Base-by-base conservation (phyloP, 2,113 vertebrate species). In the Rhinolophus sinicus region DNA sequence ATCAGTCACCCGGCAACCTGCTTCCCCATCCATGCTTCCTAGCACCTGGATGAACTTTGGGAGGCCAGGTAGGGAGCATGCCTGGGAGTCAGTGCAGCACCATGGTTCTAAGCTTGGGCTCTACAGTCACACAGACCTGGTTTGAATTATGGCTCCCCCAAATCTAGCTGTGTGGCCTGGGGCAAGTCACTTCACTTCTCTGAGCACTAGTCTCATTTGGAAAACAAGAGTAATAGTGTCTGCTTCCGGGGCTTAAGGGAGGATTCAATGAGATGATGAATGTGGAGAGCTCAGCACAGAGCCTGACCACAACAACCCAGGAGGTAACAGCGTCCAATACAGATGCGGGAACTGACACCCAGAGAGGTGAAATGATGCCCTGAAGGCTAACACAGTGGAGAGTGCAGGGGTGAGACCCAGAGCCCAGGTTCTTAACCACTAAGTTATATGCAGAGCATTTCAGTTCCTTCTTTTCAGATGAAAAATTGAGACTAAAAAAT, bases 391-490 rank as follows among this genome's bases (percentile, higher is more conserved):
- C 3, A 38, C 26, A 44, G 22, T 7, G 2, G 84, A 47, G 14
- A 14, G 26, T 13, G 33, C 30, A 47, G 35, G 56, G 65, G 13
- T n/a, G 38, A 85, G 77, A 67, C 64, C 35, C 78, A 33, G 62
- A 56, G 58, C n/a, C 47, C 6, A 1, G 33, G 12, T 77, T 73
- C 47, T 62, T 40, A 60, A 35, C 21, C 12, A 10, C 47, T 16
- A 50, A 11, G 35, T 24, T 77, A 0, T 47, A 47, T 0, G 26
- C 30, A 33, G 2, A 12, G 5, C 58, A 76, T 80, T 76, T 80
- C 58, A 24, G n/a, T 65, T 80, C 92, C 62, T 83, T 24, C 38
- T 81, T 96, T 87, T 96, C 64, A 56, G 73, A 62, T 75, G 73
- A 86, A 38, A 9, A 95, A 35, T n/a, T 60, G n/a, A 96, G 52